phyloP scores from a whole-genome alignment of 2,113 vertebrate genomes.

The Platichthys flesus region DNA sequence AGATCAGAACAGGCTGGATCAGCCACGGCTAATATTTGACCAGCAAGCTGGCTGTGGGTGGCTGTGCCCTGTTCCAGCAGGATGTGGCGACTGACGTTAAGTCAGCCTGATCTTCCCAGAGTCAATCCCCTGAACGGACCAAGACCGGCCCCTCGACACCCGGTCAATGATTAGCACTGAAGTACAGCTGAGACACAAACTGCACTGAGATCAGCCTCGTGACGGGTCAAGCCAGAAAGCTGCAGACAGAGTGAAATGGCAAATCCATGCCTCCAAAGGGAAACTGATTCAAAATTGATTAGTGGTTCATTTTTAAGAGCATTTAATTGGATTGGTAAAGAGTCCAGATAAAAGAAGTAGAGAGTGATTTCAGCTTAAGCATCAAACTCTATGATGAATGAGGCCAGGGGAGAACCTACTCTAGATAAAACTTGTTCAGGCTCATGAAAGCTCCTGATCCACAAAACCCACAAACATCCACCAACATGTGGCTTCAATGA shows the following conservation, averaged over 20 bases:
- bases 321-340: no score
- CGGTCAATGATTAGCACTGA: constrained; percentile 55
- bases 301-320: neutral
- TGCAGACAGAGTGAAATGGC: neutral
- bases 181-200: neutral
- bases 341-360: neutral
- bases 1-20: neutral
- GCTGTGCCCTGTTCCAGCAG: constrained; percentile 48
- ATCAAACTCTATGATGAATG: neutral
- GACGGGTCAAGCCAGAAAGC: neutral
- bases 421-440: neutral
- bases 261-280: neutral
- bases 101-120: constrained; percentile 49
- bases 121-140: constrained; percentile 36
- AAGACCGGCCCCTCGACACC: constrained; percentile 15
- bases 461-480: no score
- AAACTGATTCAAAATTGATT: neutral
- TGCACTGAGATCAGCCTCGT: neutral
- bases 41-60: neutral
- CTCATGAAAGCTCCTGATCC: no score
- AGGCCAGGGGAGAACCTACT: neutral
- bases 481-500: no score
- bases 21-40: constrained; percentile 58
- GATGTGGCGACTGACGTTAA: constrained; percentile 45
- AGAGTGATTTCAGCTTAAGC: neutral